A percentile compares a stretch with the other conserved stretches of the same genome.
These are phyloP conservation scores for Macrobrachium rosenbergii DNA, from an alignment of 1,140 invertebrate genomes.

Conservation along the genomic window DNA sequence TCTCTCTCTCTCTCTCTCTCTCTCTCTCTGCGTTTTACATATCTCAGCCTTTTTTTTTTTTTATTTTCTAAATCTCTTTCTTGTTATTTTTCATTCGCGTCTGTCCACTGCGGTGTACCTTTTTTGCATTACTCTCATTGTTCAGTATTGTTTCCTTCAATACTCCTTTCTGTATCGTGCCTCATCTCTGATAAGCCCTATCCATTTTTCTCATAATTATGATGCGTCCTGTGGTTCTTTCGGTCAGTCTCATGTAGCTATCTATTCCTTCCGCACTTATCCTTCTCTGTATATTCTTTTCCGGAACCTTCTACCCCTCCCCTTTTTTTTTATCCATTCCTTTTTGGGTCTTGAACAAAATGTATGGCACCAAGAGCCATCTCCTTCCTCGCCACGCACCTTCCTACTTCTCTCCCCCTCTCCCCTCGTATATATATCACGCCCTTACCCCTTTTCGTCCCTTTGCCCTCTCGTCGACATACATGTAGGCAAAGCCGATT, in stretches of 20 bases:
- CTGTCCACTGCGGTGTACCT: no score
- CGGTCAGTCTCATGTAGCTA: not conserved
- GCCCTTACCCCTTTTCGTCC: not conserved
- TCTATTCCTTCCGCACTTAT: not conserved
- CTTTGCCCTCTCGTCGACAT: slow-evolving; percentile 19
- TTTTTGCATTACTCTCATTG: no score
- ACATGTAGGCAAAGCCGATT: slow-evolving; percentile 59
- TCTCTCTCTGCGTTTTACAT: slow-evolving; percentile 6
- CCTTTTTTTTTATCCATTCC: not conserved
- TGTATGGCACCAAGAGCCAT: not conserved
- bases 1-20: slow-evolving; percentile 33
- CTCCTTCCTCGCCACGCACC: not conserved
- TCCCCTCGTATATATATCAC: not conserved
- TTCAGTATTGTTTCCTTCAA: not conserved
- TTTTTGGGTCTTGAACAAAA: not conserved
- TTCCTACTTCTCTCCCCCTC: not conserved
- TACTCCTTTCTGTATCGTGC: not conserved
- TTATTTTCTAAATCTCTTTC: not conserved
- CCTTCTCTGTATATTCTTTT: not conserved
- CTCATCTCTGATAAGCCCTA: no score
- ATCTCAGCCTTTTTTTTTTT: not conserved
- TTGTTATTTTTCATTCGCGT: not conserved
- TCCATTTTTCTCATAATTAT: not conserved
- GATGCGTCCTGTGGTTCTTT: not conserved
- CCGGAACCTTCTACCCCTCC: not conserved